Conservation (phyloP, 2,888 invertebrate genomes). For the Lasioglossum figueresi region DNA sequence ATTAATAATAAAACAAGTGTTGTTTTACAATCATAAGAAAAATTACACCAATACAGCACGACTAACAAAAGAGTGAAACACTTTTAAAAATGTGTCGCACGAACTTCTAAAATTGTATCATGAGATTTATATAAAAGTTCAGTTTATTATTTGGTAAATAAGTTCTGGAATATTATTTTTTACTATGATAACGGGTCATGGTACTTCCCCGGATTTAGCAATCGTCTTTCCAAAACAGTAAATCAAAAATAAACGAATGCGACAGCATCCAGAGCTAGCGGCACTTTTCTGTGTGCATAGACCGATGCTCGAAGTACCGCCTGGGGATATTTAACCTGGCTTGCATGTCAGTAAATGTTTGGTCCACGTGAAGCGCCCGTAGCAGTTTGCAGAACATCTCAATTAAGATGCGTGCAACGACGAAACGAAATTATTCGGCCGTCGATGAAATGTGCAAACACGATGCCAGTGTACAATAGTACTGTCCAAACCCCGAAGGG, state of each 20-base stretch:
- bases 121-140: not conserved
- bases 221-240: not conserved
- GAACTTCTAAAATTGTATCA: not conserved
- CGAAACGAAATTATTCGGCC: constrained; percentile 54
- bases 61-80: too few relatives aligned
- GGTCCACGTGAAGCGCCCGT: constrained; percentile 80
- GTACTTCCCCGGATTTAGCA: not conserved
- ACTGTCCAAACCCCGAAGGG: not conserved
- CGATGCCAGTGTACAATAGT: not conserved
- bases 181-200: not conserved
- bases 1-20: not conserved
- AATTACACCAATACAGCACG: not conserved
- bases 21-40: too few relatives aligned
- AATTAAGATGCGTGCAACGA: constrained; percentile 61
- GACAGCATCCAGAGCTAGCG: not conserved
- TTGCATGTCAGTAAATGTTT: constrained; percentile 74
- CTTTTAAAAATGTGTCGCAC: not conserved
- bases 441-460: constrained; percentile 48
- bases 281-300: not conserved
- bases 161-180: not conserved
- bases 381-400: constrained; percentile 72
- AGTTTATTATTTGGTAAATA: not conserved
- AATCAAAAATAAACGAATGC: not conserved
- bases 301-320: constrained; percentile 58
- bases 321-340: constrained; percentile 75